These are phyloP conservation scores for Mustelus asterias DNA, from an alignment of 2,113 vertebrate species.

Conservation along the genomic window DNA sequence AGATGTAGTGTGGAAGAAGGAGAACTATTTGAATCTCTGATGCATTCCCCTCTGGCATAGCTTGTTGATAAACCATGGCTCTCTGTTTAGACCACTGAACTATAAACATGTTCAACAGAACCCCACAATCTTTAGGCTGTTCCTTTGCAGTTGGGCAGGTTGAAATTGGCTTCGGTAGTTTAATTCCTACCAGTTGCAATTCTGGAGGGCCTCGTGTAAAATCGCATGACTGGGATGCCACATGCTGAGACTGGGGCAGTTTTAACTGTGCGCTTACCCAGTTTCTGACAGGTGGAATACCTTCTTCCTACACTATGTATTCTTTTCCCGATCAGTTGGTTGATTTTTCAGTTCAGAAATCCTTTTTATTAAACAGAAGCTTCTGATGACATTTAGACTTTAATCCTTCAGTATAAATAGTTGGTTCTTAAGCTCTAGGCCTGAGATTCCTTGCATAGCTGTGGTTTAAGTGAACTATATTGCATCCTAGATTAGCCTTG, in stretches of 20 bases:
- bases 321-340: background rate
- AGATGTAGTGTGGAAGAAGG: background rate
- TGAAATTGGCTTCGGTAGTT: background rate
- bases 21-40: background rate
- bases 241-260: background rate
- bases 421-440: slow-evolving; percentile 12
- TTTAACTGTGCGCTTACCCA: background rate
- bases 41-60: background rate
- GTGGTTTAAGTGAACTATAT: slow-evolving; percentile 15
- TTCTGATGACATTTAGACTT: slow-evolving; percentile 27
- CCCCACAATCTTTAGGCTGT: background rate
- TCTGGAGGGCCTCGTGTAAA: no score
- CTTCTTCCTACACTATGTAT: background rate
- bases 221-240: no score
- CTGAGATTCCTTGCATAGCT: slow-evolving; percentile 20
- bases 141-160: background rate
- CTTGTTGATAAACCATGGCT: background rate
- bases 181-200: no score
- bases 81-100: background rate
- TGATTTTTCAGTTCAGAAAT: background rate
- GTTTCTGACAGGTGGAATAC: background rate
- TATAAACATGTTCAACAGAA: background rate
- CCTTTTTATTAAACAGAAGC: slow-evolving; percentile 22
- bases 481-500: background rate
- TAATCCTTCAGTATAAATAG: slow-evolving; percentile 35